These are phyloP conservation scores for Bolborhynchus lineola DNA, from an alignment of 2,113 vertebrate genomes.

Conservation along the genomic window DNA sequence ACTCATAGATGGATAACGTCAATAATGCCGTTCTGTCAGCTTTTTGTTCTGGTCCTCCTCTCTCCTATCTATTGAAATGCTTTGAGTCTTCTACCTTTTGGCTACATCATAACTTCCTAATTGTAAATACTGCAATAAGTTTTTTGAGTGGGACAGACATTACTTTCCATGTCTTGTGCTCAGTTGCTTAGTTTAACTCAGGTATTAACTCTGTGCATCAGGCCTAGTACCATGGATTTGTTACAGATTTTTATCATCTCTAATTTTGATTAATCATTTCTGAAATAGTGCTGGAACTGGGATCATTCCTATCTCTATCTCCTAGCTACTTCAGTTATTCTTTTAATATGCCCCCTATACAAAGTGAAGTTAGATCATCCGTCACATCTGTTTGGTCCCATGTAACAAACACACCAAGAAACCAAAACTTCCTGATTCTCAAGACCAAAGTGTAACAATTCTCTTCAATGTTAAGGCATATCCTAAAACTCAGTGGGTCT, in stretches of 20 bases:
- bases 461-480: background rate
- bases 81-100: constrained; percentile 34
- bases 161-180: background rate
- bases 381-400: background rate
- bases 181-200: background rate
- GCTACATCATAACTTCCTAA: background rate
- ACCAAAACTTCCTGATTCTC: background rate
- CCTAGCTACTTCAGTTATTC: background rate
- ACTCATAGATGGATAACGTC: constrained; percentile 26
- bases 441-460: background rate
- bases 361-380: background rate
- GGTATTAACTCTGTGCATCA: background rate
- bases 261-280: background rate
- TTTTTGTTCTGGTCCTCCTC: constrained; percentile 41
- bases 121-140: constrained; percentile 28
- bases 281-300: background rate
- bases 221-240: background rate
- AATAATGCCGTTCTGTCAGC: constrained; percentile 30
- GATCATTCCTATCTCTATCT: background rate
- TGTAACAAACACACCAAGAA: background rate
- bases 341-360: background rate
- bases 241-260: background rate
- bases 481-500: background rate
- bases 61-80: constrained; percentile 36
- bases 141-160: constrained; percentile 7